Evolutionary conservation across 2,113 vertebrate genomes (phyloP), one percentile per base, ranked within the genome.

Genomic region (Crotophaga sulcirostris): DNA sequence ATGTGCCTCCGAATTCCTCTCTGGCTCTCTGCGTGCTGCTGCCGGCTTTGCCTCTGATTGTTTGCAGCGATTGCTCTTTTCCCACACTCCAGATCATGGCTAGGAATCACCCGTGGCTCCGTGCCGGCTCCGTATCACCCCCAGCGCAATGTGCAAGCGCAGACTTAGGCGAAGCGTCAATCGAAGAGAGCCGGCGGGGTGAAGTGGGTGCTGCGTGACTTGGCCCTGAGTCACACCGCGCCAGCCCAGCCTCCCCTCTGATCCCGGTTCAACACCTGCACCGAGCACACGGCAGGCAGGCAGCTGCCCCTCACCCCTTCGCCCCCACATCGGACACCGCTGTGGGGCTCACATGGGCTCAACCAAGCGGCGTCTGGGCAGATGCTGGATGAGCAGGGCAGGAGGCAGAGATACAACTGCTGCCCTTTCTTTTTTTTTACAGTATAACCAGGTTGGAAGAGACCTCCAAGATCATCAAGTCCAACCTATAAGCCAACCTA

Each of bases 51-150:
- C 88, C 89, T 88, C 85, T 74, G 96, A 96, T 96, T 86, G 93
- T 92, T 96, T 16, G 90, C 90, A 92, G 94, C 19, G 96, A 96
- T 94, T 97, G 93, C 13, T 12, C 94, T 90, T 96, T 97, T 97
- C 96, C 96, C 96, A 97, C 96, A 97, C 92, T 97, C 90, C 19
- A 3, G 83, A 91, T 88, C 93, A 6, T 23, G 90, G 93, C 93
- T 91, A 13, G 94, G 93, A 4, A 83, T 77, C 87, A 16, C 93
- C 80, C 69, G 28, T 96, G 95, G 96, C 95, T 93, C 93, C 47
- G 17, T 80, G 95, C 95, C 92, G 59, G 85, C 93, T 90, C 38
- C 55, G 3, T 5, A 77, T 76, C 94, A 66, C 75, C 95, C 78
- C 47, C 78, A 87, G 94, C 94, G 3, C 87, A 1, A 15, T 8